Percentiles rank a stretch among this genome's conserved stretches.
Evolutionary conservation across 2,113 vertebrate genomes (phyloP).

Genomic region (Rhinopomastus cyanomelas): DNA sequence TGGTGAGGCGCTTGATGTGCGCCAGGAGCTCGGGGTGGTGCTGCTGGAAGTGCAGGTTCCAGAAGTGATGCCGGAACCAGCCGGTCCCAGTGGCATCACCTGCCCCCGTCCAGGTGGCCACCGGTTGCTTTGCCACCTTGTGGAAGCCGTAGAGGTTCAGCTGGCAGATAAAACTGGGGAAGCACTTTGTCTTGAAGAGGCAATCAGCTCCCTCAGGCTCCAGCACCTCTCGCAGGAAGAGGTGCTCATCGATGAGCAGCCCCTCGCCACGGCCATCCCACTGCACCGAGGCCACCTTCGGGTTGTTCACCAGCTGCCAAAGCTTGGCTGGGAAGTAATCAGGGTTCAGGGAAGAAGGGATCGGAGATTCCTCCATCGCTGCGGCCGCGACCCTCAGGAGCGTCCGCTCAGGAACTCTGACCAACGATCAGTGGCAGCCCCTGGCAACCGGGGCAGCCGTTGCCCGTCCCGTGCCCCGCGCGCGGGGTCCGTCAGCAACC

Average conservation of each 20-base stretch:
- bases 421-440: too few species aligned
- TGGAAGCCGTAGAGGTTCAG: conserved; percentile 88
- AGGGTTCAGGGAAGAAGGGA: not conserved
- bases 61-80: conserved; percentile 68
- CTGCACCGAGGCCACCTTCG: conserved; percentile 69
- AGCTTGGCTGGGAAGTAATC: conserved; percentile 81
- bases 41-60: conserved; percentile 79
- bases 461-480: too few species aligned
- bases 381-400: too few species aligned
- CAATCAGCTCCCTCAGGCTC: not conserved
- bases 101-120: not conserved
- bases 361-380: not conserved
- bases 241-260: conserved; percentile 77
- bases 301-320: conserved; percentile 84
- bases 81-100: not conserved
- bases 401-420: too few species aligned
- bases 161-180: conserved; percentile 86
- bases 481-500: too few species aligned
- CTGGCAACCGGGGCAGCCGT: too few species aligned
- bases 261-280: conserved; percentile 77
- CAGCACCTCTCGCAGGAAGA: conserved; percentile 80
- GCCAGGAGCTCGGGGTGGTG: conserved; percentile 78
- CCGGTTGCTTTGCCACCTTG: conserved; percentile 62
- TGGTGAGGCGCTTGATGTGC: conserved; percentile 79
- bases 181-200: conserved; percentile 83